phyloP scores from a whole-genome alignment of 2,113 vertebrate genomes.

The Pollachius pollachius region DNA sequence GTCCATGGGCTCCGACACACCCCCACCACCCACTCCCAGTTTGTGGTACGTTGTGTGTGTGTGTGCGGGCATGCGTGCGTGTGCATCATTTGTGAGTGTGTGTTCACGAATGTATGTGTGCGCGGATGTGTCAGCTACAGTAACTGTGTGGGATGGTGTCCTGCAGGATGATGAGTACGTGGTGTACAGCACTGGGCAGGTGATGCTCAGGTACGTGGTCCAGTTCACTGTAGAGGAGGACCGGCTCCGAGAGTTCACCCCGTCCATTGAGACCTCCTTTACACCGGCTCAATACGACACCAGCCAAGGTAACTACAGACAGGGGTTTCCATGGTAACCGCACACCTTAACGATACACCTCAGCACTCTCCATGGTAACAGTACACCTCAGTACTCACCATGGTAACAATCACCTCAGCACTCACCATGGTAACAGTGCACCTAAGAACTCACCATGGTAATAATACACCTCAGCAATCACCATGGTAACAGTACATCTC shows the following conservation, averaged over 20 bases:
- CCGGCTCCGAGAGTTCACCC: conserved; percentile 67
- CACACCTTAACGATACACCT: too few species aligned
- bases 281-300: not conserved
- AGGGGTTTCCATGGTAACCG: too few species aligned
- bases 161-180: conserved; percentile 85
- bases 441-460: too few species aligned
- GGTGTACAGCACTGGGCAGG: conserved; percentile 81
- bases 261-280: conserved; percentile 19
- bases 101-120: conserved; percentile 1
- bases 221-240: conserved; percentile 75
- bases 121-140: not conserved
- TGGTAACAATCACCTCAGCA: too few species aligned
- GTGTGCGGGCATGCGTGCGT: not conserved
- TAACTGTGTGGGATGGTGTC: not conserved
- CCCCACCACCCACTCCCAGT: conserved; percentile 60
- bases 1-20: conserved; percentile 71
- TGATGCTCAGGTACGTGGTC: conserved; percentile 83
- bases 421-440: too few species aligned
- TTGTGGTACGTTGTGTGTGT: conserved; percentile 39
- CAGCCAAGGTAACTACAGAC: too few species aligned
- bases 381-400: too few species aligned
- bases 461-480: too few species aligned
- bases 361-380: too few species aligned
- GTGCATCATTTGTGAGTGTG: conserved; percentile 1
- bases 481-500: too few species aligned